Evolutionary conservation across 92 coral and sea anemone genomes (phyloP).

Genomic region (Plumapathes pennacea): DNA sequence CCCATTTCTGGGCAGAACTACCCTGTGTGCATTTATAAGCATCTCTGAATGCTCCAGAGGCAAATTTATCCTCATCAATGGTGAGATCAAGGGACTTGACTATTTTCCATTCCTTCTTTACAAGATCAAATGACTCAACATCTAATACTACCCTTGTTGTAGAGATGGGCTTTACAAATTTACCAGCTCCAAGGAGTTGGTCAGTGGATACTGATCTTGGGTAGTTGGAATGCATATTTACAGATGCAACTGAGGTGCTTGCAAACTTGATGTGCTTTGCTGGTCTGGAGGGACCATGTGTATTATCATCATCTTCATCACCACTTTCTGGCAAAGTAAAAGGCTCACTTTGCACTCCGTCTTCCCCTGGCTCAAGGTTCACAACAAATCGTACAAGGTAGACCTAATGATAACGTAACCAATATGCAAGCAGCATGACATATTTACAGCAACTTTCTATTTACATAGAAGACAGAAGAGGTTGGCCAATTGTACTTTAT

Average conservation of each 20-base stretch:
- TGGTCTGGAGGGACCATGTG: no score
- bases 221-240: constrained; percentile 29
- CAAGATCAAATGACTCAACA: constrained; percentile 59
- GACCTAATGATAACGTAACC: no score
- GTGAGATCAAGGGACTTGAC: constrained; percentile 32
- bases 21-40: constrained; percentile 53
- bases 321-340: constrained; percentile 26
- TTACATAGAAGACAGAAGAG: no score
- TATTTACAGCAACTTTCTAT: no score
- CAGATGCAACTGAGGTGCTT: constrained; percentile 42
- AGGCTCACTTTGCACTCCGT: constrained; percentile 40
- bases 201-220: constrained; percentile 67
- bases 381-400: constrained; percentile 57
- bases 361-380: constrained; percentile 41
- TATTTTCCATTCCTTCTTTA: constrained; percentile 41
- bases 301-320: constrained; percentile 26
- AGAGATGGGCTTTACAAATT: constrained; percentile 59
- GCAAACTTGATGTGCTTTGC: constrained; percentile 59
- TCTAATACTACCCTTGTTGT: constrained; percentile 43
- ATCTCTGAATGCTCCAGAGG: constrained; percentile 79
- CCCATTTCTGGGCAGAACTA: constrained; percentile 49
- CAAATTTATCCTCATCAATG: constrained; percentile 56
- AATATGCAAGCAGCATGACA: no score
- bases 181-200: constrained; percentile 60
- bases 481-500: no score